These are phyloP conservation scores for Eolophus roseicapilla DNA, from an alignment of 2,113 vertebrate genomes.

Conservation along the genomic window DNA sequence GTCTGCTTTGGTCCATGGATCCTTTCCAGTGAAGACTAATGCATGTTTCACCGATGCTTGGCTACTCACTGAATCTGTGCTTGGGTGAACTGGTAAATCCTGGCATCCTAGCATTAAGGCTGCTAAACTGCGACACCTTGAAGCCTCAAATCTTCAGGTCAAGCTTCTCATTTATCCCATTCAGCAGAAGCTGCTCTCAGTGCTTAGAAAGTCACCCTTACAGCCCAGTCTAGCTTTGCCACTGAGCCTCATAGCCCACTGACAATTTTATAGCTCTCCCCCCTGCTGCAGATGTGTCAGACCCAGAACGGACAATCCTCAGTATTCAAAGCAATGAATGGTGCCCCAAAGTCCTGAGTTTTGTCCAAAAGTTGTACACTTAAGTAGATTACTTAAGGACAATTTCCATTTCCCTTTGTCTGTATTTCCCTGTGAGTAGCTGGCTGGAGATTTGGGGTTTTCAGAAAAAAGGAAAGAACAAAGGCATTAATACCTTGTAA, in stretches of 20 bases:
- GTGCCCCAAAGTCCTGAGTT: not conserved
- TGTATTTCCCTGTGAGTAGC: not conserved
- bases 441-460: not conserved
- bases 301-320: not conserved
- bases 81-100: not conserved
- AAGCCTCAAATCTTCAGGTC: not conserved
- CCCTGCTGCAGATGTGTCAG: not conserved
- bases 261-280: not conserved
- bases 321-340: not conserved
- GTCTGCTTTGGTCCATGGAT: not conserved
- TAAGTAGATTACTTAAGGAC: not conserved
- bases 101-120: fast-evolving
- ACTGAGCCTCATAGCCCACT: not conserved
- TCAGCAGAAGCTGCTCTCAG: not conserved
- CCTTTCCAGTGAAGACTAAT: not conserved
- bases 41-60: fast-evolving
- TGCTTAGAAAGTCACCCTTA: not conserved
- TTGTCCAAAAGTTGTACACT: not conserved
- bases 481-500: conserved; percentile 23
- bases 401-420: not conserved
- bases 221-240: not conserved
- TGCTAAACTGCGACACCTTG: not conserved
- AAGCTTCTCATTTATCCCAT: not conserved
- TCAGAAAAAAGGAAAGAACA: not conserved
- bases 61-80: not conserved